Base-by-base conservation (phyloP, 2,797 vertebrate genomes). In the Enteromius argenteus region DNA sequence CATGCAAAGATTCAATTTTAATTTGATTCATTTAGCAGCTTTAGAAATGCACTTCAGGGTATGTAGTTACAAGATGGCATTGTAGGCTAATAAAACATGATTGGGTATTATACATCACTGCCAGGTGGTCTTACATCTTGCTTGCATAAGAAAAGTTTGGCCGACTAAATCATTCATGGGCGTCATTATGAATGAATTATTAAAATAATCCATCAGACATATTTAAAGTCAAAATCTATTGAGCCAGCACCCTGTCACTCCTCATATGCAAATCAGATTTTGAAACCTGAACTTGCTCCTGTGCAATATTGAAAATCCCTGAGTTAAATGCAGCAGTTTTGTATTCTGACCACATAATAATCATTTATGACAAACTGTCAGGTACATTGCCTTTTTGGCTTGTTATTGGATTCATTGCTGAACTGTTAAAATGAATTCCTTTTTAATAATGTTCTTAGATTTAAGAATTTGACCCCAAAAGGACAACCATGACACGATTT, bases 101-200 rank as follows among this genome's bases (percentile, higher is more conserved):
- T 93, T 93, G 92, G 87, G 89, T 90, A 79, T 94, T 93, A 92
- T 94, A 93, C 92, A 94, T 95, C 93, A 94, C 90, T 93, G 94
- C 93, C 93, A 93, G 90, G 88, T 91, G 90, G 90, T 88, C 90
- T 81, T 90, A 89, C 92, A 93, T 94, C 92, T 92, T 94, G 94
- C 95, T 95, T 95, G 95, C 92, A 81, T 93, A 93, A 92, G 93
- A 94, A 94, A 95, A 95, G 92, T 94, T 94, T 93, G 91, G 90
- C 89, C 89, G 85, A 86, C 87, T 95, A 90, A 95, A 96, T 95
- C 89, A 95, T 96, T 94, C 91, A 96, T 94, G 89, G 88, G 92
- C 93, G 93, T 95, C 94, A 95, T 95, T 95, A 95, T 95, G 92
- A 93, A 95, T 95, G 92, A 94, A 96, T 95, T 95, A 96, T 96